Evolutionary conservation across 2,797 vertebrate genomes (phyloP), one percentile per base, ranked within the genome.

Genomic region (Chaenodraco wilsoni): DNA sequence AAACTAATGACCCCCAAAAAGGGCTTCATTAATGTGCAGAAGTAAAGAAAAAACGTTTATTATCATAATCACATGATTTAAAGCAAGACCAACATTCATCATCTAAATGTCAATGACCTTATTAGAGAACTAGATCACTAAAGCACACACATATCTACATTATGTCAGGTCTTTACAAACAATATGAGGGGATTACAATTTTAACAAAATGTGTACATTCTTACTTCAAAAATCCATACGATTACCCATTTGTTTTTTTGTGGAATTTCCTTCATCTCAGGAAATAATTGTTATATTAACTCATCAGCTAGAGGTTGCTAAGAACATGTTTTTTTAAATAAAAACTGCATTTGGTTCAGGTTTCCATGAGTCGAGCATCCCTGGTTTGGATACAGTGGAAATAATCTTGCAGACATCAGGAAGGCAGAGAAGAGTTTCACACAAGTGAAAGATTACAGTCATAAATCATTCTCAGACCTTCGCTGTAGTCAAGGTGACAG

Each of bases 401-500:
- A 56, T 50, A 3, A 37, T 51, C 13, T 8, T 64, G 17, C 14
- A 9, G 40, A 15, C 14, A n/a, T n/a, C n/a, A n/a, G 50, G 62
- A 70, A 37, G 58, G 58, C 31, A 17, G 3, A 55, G 65, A 50
- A 49, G 17, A 60, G 23, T 44, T 48, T 16, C 12, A 69, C 33
- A 56, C 1, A 15, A 4, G 27, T 45, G 63, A 71, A 55, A 50
- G 65, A 57, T 31, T 19, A 57, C 11, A n/a, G 27, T 23, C 50
- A 67, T 48, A n/a, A 63, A 74, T 76, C 45, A 37, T 23, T 56
- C 17, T 21, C 56, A 4, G 68, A 72, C 72, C 54, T 65, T 78
- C 11, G 46, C 50, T 70, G 49, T 45, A 6, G 54, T 58, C 75
- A 82, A 84, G 56, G 69, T 70, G 61, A 72, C 21, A 46, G 21